These are phyloP conservation scores for Myotis vivesi DNA, from an alignment of 2,797 vertebrate species.

Conservation along the genomic window DNA sequence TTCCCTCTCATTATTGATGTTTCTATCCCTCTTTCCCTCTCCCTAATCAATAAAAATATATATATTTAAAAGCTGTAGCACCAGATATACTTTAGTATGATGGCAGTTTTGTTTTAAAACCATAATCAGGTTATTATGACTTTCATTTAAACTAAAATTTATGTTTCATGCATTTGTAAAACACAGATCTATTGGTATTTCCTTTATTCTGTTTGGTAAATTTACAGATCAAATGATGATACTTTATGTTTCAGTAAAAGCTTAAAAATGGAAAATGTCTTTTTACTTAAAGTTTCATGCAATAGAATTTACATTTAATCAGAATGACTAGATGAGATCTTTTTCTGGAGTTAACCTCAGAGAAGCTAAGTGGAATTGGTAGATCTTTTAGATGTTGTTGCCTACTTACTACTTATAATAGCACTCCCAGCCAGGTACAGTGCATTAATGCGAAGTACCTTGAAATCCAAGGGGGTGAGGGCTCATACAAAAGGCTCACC, in stretches of 20 bases:
- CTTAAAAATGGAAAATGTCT: neutral
- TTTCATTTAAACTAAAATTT: neutral
- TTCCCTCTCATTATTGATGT: no score
- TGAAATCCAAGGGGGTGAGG: neutral
- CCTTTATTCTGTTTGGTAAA: neutral
- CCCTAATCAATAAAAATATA: no score
- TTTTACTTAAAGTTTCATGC: neutral
- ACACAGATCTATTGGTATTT: neutral
- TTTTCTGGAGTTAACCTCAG: neutral
- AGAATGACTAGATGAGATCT: neutral
- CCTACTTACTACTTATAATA: neutral
- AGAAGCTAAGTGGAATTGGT: neutral
- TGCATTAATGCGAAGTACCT: neutral
- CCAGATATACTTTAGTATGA: neutral
- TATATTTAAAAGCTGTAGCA: no score
- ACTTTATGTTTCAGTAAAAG: conserved; percentile 7
- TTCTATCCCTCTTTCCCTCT: no score
- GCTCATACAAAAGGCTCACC: neutral
- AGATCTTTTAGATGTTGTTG: neutral
- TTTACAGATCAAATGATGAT: neutral
- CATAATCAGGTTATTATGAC: neutral
- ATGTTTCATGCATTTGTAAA: neutral
- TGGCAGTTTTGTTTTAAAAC: conserved; percentile 40
- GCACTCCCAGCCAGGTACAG: neutral
- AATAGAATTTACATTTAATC: neutral